Evolutionary conservation across 2,113 vertebrate species (phyloP).

Genomic region (Elgaria multicarinata): DNA sequence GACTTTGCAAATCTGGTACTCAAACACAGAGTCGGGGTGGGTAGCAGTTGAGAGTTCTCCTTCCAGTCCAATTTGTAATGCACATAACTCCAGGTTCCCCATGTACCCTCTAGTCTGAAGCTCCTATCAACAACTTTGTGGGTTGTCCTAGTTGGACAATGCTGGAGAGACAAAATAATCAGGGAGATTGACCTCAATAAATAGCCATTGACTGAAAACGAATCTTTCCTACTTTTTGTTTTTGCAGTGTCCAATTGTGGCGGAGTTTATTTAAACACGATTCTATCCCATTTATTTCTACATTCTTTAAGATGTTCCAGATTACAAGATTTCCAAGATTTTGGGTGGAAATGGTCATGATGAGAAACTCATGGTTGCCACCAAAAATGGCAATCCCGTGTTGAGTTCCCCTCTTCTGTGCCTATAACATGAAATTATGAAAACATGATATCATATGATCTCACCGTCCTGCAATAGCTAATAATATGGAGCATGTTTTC

Average conservation of each 20-base stretch:
- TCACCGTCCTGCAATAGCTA: not conserved
- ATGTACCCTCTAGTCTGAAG: constrained; percentile 29
- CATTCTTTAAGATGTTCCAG: not conserved
- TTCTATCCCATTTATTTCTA: constrained; percentile 7
- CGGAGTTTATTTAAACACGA: constrained; percentile 9
- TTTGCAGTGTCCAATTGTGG: constrained; percentile 37
- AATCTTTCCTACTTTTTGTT: not conserved
- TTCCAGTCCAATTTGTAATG: too few species aligned
- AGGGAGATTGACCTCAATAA: not conserved
- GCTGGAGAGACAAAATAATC: not conserved
- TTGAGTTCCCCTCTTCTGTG: not conserved
- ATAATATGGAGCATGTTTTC: not conserved
- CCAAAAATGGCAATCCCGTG: not conserved
- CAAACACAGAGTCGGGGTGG: not conserved
- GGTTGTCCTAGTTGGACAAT: not conserved
- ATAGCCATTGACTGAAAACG: constrained; percentile 19
- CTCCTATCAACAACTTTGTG: not conserved
- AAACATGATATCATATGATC: not conserved
- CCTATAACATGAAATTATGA: not conserved
- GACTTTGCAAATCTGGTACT: not conserved
- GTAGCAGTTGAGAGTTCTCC: too few species aligned
- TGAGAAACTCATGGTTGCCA: not conserved
- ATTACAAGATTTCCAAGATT: not conserved
- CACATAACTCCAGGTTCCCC: not conserved
- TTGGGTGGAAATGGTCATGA: not conserved